Evolutionary conservation across 2,888 invertebrate genomes (phyloP).

Genomic region (Campoletis raptor): DNA sequence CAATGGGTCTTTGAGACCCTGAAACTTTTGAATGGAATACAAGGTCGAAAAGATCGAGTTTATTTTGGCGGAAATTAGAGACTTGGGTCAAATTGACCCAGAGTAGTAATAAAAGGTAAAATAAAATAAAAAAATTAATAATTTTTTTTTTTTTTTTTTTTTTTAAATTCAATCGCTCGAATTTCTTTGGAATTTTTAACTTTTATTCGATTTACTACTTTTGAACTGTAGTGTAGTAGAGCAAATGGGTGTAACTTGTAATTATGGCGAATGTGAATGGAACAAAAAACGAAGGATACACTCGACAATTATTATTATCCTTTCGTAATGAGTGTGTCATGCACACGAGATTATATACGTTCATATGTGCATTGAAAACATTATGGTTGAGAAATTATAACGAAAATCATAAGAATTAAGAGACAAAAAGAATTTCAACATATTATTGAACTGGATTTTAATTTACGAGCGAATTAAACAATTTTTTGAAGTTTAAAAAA

Average conservation of each 20-base stretch:
- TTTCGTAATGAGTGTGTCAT: slow-evolving; percentile 6
- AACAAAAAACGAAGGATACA: not conserved
- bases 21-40: too few relatives aligned
- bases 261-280: not conserved
- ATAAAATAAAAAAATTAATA: not conserved
- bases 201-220: not conserved
- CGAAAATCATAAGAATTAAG: not conserved
- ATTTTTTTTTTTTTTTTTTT: too few relatives aligned
- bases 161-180: not conserved
- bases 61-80: too few relatives aligned
- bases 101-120: not conserved
- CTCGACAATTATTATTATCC: slow-evolving; percentile 2
- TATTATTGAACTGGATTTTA: not conserved
- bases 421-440: not conserved
- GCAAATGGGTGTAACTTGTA: not conserved
- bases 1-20: too few relatives aligned
- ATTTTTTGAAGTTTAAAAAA: not conserved
- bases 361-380: not conserved
- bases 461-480: not conserved
- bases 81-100: too few relatives aligned
- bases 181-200: not conserved
- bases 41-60: too few relatives aligned
- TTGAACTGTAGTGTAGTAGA: not conserved
- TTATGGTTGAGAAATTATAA: not conserved
- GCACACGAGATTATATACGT: not conserved